Percentiles rank a stretch among this genome's conserved stretches.
These are phyloP conservation scores for Scrobipalpa atriplicella DNA, from an alignment of 2,888 invertebrate genomes.

Conservation along the genomic window DNA sequence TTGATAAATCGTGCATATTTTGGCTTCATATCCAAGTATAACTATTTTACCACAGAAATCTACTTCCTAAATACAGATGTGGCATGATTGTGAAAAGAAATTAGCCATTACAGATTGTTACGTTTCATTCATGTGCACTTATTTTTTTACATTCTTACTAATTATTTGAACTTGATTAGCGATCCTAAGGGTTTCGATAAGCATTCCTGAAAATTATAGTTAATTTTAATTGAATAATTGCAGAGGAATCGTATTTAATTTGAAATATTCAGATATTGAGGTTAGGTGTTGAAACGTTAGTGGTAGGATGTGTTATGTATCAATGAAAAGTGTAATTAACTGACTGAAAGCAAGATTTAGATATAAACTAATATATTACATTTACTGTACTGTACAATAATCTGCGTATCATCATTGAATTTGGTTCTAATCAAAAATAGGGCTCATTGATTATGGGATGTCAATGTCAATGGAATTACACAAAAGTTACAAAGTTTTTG, in stretches of 20 bases:
- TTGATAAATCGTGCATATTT: slow-evolving; percentile 39
- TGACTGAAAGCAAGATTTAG: slow-evolving; percentile 9
- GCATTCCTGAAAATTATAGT: slow-evolving; percentile 17
- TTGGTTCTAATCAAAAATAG: slow-evolving; percentile 41
- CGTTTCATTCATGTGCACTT: slow-evolving; percentile 77
- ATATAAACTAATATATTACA: neutral
- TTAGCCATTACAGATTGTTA: slow-evolving; percentile 79
- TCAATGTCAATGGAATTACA: slow-evolving; percentile 57
- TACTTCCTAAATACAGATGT: slow-evolving; percentile 62
- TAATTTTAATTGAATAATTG: slow-evolving; percentile 33
- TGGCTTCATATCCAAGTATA: slow-evolving; percentile 33
- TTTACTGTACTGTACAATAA: neutral
- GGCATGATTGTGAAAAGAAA: slow-evolving; percentile 75
- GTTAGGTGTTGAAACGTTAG: slow-evolving; percentile 73
- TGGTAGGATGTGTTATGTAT: slow-evolving; percentile 47
- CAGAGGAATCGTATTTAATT: slow-evolving; percentile 47
- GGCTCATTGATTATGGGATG: slow-evolving; percentile 62
- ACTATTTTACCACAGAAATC: slow-evolving; percentile 41
- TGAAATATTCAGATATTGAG: slow-evolving; percentile 69
- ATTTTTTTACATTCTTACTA: slow-evolving; percentile 45
- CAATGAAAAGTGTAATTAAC: slow-evolving; percentile 36
- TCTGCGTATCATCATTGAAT: slow-evolving; percentile 29
- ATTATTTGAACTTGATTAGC: slow-evolving; percentile 36
- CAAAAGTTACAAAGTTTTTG: slow-evolving; percentile 17
- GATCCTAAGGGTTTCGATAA: slow-evolving; percentile 32